Base-by-base conservation (phyloP, 2,888 invertebrate genomes). In the Andrena fulva region DNA sequence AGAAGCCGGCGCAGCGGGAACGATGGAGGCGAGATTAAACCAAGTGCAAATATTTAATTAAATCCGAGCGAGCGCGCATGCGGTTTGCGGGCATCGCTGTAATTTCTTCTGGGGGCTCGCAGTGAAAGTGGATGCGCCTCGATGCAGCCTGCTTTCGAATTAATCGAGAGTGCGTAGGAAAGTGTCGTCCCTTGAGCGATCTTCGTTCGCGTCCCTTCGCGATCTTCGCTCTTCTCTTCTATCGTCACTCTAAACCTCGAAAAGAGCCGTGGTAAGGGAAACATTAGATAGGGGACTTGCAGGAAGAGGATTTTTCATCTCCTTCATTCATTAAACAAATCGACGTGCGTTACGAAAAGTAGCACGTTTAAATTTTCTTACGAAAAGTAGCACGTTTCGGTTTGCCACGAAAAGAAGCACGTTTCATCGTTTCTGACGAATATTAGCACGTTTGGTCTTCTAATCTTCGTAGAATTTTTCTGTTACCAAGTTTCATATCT, bases 31-130 rank as follows among this genome's bases (percentile, higher is more conserved):
- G 74, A 70, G 74, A 88, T 91, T 85, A 87, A 90, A 87, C 87
- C 82, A 85, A 90, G 85, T 88, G 87, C 86, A 90, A 90, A 90
- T 90, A 89, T 90, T 89, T 90, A 88, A 90, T 90, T 88, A 86
- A 90, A 89, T 81, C 77, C 87, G 66, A 56, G 48, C 60, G 80
- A 77, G 82, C 77, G 82, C 86, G 80, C 71, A 69, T 79, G 78
- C 69, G 74, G 74, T 82, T 84, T 80, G 80, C 63, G 74, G 75
- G 52, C 67, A 74, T 35, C 54, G 56, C 52, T 54, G 85, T 75
- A 87, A 88, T 90, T 90, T 88, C 84, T 83, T 86, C 77, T 16
- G 71, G 71, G 16, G 56, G 50, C 72, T 66, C 35, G 31, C 74
- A 70, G 87, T 84, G 87, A 87, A 87, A 87, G 85, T 87, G 74